phyloP scores from a whole-genome alignment of 2,113 vertebrate species.

The Gadus chalcogrammus region DNA sequence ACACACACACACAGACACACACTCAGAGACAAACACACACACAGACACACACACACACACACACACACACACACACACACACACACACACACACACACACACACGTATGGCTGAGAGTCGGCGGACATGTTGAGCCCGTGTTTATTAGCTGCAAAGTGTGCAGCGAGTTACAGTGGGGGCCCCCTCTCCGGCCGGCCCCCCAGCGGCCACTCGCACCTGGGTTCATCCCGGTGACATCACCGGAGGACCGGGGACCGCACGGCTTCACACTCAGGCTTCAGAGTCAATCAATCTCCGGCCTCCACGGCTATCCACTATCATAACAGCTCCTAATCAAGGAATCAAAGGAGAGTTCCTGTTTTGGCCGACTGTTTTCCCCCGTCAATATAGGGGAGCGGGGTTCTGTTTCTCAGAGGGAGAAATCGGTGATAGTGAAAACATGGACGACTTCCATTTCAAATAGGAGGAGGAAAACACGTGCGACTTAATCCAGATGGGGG shows the following conservation, averaged over 20 bases:
- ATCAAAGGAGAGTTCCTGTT: slow-evolving; percentile 56
- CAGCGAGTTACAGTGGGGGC: slow-evolving; percentile 51
- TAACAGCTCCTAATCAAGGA: slow-evolving; percentile 60
- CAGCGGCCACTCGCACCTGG: slow-evolving; percentile 60
- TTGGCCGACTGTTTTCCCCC: slow-evolving; percentile 46
- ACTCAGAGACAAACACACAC: too few relatives aligned
- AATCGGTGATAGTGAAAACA: slow-evolving; percentile 51
- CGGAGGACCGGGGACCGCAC: slow-evolving; percentile 49
- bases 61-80: background rate
- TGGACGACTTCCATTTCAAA: slow-evolving; percentile 52
- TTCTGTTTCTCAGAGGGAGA: slow-evolving; percentile 17
- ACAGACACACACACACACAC: too few relatives aligned
- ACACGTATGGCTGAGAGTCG: slow-evolving; percentile 32
- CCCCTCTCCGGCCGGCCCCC: slow-evolving; percentile 46
- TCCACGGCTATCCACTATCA: slow-evolving; percentile 62
- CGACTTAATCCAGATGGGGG: slow-evolving; percentile 37
- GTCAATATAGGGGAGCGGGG: slow-evolving; percentile 9
- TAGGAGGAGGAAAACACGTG: background rate
- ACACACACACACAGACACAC: too few relatives aligned
- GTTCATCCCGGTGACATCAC: slow-evolving; percentile 60
- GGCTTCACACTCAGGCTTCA: slow-evolving; percentile 48
- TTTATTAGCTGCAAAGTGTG: slow-evolving; percentile 59
- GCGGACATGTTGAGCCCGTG: slow-evolving; percentile 33
- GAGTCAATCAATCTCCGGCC: slow-evolving; percentile 63
- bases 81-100: too few relatives aligned